phyloP scores from a whole-genome alignment of 92 coral and sea anemone genomes.

The Porites evermanni region DNA sequence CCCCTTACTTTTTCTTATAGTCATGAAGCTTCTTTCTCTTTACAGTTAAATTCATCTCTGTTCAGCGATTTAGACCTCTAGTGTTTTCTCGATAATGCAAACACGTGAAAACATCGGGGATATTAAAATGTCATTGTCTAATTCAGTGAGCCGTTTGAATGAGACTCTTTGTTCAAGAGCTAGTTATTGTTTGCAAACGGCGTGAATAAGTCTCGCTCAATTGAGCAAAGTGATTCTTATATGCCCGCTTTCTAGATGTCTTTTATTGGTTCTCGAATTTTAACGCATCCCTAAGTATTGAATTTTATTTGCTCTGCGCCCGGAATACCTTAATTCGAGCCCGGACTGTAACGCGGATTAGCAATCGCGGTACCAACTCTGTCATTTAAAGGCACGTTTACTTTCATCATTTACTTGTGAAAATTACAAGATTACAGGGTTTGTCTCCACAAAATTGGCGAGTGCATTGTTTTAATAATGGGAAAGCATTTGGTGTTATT shows the following conservation, averaged over 20 bases:
- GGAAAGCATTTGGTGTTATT: slow-evolving; percentile 56
- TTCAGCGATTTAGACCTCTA: not conserved
- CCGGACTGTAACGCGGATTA: not conserved
- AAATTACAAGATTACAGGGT: slow-evolving; percentile 38
- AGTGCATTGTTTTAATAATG: slow-evolving; percentile 22
- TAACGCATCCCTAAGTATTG: not conserved
- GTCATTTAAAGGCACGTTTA: not conserved
- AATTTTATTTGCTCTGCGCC: not conserved
- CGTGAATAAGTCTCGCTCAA: slow-evolving; percentile 25
- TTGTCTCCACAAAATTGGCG: slow-evolving; percentile 8
- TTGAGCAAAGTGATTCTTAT: slow-evolving; percentile 10
- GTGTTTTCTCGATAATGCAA: slow-evolving; percentile 4
- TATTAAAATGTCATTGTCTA: slow-evolving; percentile 5
- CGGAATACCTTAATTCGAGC: not conserved
- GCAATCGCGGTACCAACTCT: not conserved
- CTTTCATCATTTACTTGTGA: slow-evolving; percentile 27
- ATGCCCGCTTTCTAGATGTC: not conserved
- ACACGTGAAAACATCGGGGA: slow-evolving; percentile 44
- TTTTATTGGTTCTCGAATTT: not conserved
- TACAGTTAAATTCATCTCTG: not conserved
- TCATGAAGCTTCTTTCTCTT: slow-evolving; percentile 3
- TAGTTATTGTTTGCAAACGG: slow-evolving; percentile 16
- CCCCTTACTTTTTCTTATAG: not conserved
- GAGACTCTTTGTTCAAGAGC: slow-evolving; percentile 22
- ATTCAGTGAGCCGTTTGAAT: not conserved